Evolutionary conservation across 2,888 invertebrate species (phyloP).

Genomic region (Germaria angustata): DNA sequence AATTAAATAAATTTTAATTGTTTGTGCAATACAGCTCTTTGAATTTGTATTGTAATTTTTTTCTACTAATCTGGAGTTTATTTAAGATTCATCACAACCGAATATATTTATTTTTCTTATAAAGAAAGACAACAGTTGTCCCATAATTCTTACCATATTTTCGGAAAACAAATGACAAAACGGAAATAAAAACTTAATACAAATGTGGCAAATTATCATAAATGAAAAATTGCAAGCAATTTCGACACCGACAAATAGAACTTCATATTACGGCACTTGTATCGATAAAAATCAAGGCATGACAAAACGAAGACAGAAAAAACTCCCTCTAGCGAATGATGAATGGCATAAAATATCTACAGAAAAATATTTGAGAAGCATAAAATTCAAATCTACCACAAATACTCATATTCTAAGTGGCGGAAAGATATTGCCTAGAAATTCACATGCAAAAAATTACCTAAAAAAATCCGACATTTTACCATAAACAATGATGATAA

Average conservation of each 20-base stretch:
- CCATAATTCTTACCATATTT: conserved; percentile 61
- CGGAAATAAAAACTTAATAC: conserved; percentile 11
- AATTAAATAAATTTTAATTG: no score
- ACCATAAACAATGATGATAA: conserved; percentile 44
- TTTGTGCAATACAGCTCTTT: no score
- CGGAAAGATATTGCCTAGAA: not conserved
- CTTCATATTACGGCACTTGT: conserved; percentile 35
- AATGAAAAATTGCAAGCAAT: conserved; percentile 65
- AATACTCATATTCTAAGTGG: not conserved
- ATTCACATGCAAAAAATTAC: conserved; percentile 9
- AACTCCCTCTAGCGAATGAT: conserved; percentile 49
- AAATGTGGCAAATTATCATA: conserved; percentile 66
- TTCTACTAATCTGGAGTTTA: no score
- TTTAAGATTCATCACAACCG: not conserved
- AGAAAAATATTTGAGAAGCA: conserved; percentile 34
- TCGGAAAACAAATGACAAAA: conserved; percentile 21
- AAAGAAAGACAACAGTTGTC: conserved; percentile 57
- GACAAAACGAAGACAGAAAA: conserved; percentile 13
- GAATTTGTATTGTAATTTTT: no score
- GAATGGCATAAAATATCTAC: conserved; percentile 1
- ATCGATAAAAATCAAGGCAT: conserved; percentile 63
- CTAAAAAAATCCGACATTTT: not conserved
- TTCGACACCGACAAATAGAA: conserved; percentile 58
- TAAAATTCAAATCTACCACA: conserved; percentile 37
- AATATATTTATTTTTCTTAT: not conserved